These are phyloP conservation scores for Willisornis vidua DNA, from an alignment of 2,113 vertebrate species.

Conservation along the genomic window DNA sequence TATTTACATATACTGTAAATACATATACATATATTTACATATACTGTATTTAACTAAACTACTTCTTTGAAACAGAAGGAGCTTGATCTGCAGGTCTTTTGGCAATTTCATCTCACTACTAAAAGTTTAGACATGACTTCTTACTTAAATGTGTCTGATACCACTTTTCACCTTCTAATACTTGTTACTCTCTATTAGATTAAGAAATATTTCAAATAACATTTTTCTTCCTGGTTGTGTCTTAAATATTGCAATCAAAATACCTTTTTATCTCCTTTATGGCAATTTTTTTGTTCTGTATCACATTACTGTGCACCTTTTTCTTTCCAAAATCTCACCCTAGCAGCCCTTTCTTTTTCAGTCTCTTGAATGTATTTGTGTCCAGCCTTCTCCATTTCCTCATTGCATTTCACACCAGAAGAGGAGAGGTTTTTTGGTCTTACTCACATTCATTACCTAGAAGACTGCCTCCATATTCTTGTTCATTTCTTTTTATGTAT, in stretches of 20 bases:
- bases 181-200: neutral
- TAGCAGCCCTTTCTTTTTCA: neutral
- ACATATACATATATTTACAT: no score
- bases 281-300: neutral
- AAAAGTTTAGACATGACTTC: neutral
- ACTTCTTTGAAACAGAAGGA: neutral
- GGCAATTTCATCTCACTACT: neutral
- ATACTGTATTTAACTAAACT: neutral
- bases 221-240: neutral
- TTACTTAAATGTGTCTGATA: neutral
- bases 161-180: neutral
- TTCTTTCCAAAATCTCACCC: neutral
- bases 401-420: neutral
- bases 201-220: neutral
- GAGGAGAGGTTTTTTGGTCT: neutral
- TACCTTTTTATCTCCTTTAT: neutral
- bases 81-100: neutral
- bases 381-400: neutral
- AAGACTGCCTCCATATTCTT: neutral
- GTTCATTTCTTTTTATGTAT: neutral
- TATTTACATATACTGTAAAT: no score
- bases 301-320: neutral
- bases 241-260: neutral
- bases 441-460: neutral
- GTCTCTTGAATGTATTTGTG: neutral